These are phyloP conservation scores for Halcyon senegalensis DNA, from an alignment of 2,113 vertebrate species.

Conservation along the genomic window DNA sequence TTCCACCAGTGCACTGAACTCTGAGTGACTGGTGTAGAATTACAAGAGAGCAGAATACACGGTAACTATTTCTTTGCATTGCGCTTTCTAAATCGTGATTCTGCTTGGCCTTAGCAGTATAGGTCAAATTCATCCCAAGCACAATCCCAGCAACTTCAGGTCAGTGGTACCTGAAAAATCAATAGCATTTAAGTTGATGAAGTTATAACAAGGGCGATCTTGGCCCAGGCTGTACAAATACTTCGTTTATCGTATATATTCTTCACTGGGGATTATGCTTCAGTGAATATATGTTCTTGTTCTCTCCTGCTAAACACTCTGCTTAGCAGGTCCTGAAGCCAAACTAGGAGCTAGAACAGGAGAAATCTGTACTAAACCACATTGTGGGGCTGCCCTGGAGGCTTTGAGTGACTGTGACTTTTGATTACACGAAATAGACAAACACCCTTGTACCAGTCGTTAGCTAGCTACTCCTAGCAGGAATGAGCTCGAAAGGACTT, in stretches of 20 bases:
- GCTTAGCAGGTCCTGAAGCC: background rate
- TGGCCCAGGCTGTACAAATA: conserved; percentile 2
- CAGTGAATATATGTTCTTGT: background rate
- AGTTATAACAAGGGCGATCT: conserved; percentile 16
- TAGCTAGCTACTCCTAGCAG: conserved; percentile 19
- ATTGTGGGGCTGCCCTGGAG: background rate
- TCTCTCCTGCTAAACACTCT: background rate
- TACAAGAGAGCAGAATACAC: background rate
- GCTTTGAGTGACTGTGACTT: conserved; percentile 17
- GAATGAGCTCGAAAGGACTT: background rate
- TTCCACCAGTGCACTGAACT: background rate
- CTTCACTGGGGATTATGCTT: background rate
- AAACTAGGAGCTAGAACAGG: background rate
- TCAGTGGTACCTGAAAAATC: conserved; percentile 50
- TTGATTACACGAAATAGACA: conserved; percentile 43
- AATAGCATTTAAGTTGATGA: conserved; percentile 47
- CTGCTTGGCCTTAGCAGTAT: background rate
- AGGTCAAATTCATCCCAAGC: conserved; percentile 28
- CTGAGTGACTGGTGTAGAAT: conserved; percentile 31
- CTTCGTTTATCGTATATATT: conserved; percentile 5
- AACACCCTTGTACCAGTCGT: conserved; percentile 8
- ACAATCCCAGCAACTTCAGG: conserved; percentile 13
- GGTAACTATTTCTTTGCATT: conserved; percentile 34
- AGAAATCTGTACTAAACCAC: conserved; percentile 1
- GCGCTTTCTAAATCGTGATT: background rate